Evolutionary conservation across 53 echinoderm and acorn worm genomes (phyloP).

Genomic region (Paelopatides confundens): DNA sequence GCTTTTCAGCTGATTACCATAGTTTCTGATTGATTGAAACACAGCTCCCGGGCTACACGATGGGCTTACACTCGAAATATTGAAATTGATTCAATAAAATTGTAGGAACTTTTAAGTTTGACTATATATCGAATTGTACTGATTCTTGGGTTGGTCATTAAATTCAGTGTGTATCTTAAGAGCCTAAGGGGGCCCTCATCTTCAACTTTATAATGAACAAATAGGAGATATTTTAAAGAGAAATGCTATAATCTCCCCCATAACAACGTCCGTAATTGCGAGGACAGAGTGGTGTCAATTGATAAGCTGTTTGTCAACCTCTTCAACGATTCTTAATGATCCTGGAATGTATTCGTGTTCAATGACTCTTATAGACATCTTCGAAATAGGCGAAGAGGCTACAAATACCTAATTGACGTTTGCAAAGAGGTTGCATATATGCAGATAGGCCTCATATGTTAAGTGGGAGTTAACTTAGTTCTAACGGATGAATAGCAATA

Average conservation of each 20-base stretch:
- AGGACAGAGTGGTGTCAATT: conserved; percentile 3
- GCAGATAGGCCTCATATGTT: not conserved
- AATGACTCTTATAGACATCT: not conserved
- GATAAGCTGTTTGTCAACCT: not conserved
- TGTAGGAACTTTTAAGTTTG: not conserved
- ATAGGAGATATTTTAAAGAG: too few species aligned
- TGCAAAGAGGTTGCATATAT: not conserved
- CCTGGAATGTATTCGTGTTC: not conserved
- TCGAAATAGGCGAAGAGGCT: not conserved
- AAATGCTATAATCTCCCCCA: not conserved
- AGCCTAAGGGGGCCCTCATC: not conserved
- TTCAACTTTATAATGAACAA: not conserved
- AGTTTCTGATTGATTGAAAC: conserved; percentile 7
- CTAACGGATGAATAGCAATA: not conserved
- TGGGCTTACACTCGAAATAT: conserved; percentile 16
- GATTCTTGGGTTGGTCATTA: conserved; percentile 3
- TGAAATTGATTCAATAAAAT: conserved; percentile 27
- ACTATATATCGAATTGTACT: not conserved
- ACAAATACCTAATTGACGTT: not conserved
- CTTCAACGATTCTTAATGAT: not conserved
- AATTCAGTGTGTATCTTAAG: conserved; percentile 16
- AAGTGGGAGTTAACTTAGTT: not conserved
- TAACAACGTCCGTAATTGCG: not conserved
- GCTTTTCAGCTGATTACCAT: conserved; percentile 5
- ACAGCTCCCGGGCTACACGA: not conserved